Evolutionary conservation across 2,888 invertebrate species (phyloP), one percentile per base, ranked within the genome.

Genomic region (Melanostoma mellinum): DNA sequence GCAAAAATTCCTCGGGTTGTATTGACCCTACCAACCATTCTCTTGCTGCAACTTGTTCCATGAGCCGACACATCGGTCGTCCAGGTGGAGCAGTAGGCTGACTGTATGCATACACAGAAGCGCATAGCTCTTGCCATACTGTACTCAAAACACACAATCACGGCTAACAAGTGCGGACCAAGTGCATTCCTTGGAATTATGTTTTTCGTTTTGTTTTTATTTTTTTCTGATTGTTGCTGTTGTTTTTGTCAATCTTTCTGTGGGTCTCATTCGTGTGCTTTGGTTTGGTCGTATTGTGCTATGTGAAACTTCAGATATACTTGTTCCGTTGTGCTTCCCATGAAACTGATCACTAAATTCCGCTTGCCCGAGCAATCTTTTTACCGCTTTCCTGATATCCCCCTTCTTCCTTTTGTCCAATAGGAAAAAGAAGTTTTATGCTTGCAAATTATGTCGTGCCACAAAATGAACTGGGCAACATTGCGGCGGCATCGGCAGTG

Each of bases 1-100:
- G 60, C 42, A 67, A 40, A 78, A 87, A 88, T 88, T 88, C 87
- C 87, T 85, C 71, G 84, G 79, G 87, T 88, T 86, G 87, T 88
- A 87, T 88, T 88, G 88, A 88, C 88, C 88, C 85, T 86, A 71
- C 61, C 68, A 77, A 67, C 50, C 42, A 58, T 72, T 73, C 30
- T 36, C 50, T 20, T 0, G 20, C 38, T 4, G 38, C 78, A 78
- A 46, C 73, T 63, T 63, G 67, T 82, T 78, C 58, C 63, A 30
- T 48, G 61, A 77, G 36, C 10, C 10, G 36, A 48, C 20, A 63
- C 48, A 48, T 36, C 35, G 20, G 71, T 63, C 61, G 68, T 73
- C 78, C 82, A 82, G 77, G 82, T 78, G 81, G 71, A 81, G 80
- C 56, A 65, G 56, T n/a, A 56, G 30, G 8, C 20, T 44, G 42